Evolutionary conservation across 1,140 invertebrate genomes (phyloP).

Genomic region (Brachionus angularis): DNA sequence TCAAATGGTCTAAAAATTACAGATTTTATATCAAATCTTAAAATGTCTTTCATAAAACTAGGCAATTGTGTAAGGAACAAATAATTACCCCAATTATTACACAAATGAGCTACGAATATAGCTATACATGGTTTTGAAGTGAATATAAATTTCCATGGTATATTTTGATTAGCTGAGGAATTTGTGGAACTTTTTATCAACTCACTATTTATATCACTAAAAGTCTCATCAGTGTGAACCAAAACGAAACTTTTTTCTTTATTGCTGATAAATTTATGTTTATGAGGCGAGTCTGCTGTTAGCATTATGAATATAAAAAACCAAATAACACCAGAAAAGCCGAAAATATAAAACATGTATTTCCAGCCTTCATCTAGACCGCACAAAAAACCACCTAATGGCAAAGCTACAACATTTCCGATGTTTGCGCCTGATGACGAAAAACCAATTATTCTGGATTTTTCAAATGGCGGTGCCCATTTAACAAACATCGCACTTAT

Average conservation of each 20-base stretch:
- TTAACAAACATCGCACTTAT: constrained; percentile 49
- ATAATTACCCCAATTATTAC: constrained; percentile 50
- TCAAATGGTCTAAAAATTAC: constrained; percentile 45
- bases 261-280: constrained; percentile 50
- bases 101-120: constrained; percentile 31
- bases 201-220: constrained; percentile 1
- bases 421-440: constrained; percentile 48
- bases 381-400: constrained; percentile 34
- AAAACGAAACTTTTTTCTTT: constrained; percentile 52
- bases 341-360: constrained; percentile 38
- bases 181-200: too few species aligned
- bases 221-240: background rate
- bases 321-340: constrained; percentile 51
- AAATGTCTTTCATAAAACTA: constrained; percentile 57
- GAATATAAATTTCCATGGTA: constrained; percentile 36
- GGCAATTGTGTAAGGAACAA: constrained; percentile 57
- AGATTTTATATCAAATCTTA: constrained; percentile 54
- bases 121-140: constrained; percentile 33
- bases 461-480: constrained; percentile 53
- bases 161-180: background rate
- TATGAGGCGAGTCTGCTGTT: constrained; percentile 50
- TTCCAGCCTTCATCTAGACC: constrained; percentile 32
- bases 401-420: constrained; percentile 43
- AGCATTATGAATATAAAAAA: constrained; percentile 52
- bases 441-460: constrained; percentile 49